Evolutionary conservation across 2,888 invertebrate species (phyloP).

Genomic region (Ypsolopha sequella): DNA sequence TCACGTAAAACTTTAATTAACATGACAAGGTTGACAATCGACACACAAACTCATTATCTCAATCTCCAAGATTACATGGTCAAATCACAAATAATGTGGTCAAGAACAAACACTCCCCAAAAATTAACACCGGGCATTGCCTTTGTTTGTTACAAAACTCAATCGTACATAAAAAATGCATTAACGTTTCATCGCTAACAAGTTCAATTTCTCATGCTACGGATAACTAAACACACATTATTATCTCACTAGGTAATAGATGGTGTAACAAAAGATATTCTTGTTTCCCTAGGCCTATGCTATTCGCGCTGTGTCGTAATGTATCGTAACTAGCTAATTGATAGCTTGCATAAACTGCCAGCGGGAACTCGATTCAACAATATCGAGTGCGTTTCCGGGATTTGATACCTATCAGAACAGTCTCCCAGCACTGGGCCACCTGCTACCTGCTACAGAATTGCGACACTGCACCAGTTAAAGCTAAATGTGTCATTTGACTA

Average conservation of each 20-base stretch:
- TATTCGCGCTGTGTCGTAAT: slow-evolving; percentile 38
- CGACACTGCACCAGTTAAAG: slow-evolving; percentile 13
- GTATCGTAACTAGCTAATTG: slow-evolving; percentile 56
- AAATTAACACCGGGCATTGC: no score
- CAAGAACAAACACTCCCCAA: no score
- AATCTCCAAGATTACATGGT: no score
- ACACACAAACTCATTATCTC: no score
- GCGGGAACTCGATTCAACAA: slow-evolving; percentile 33
- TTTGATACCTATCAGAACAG: slow-evolving; percentile 25
- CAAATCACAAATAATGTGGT: no score
- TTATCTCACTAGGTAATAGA: slow-evolving; percentile 23
- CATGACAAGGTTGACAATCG: no score
- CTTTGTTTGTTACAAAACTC: no score
- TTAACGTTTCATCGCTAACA: not conserved
- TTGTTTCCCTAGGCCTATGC: slow-evolving; percentile 34
- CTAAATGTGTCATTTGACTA: slow-evolving; percentile 11
- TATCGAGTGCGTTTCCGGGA: slow-evolving; percentile 47
- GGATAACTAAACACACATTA: slow-evolving; percentile 11
- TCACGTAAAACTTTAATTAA: no score
- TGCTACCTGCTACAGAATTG: slow-evolving; percentile 13
- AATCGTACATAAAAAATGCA: no score
- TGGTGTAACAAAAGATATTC: slow-evolving; percentile 32
- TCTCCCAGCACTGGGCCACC: slow-evolving; percentile 10
- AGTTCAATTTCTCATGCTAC: not conserved
- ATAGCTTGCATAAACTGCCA: slow-evolving; percentile 58